phyloP scores from a whole-genome alignment of 23 tunicate species.

The Clavelina lepadiformis region DNA sequence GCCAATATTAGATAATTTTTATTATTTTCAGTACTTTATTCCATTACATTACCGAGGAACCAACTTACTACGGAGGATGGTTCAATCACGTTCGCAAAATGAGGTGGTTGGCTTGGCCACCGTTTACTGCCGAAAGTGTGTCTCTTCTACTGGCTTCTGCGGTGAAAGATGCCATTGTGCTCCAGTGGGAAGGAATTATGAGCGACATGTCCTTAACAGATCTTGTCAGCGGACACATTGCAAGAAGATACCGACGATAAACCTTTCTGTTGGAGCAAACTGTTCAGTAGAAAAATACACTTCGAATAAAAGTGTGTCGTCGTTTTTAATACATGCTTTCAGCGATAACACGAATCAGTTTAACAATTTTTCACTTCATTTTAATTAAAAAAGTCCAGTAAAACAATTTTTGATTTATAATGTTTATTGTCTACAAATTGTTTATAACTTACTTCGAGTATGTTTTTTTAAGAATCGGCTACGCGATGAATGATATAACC shows the following conservation, averaged over 20 bases:
- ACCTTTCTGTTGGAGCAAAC: background rate
- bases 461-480: too few relatives aligned
- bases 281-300: background rate
- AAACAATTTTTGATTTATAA: too few relatives aligned
- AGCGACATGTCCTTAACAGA: constrained; percentile 27
- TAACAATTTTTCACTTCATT: too few relatives aligned
- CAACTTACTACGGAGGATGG: constrained; percentile 16
- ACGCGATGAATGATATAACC: too few relatives aligned
- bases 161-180: constrained; percentile 19
- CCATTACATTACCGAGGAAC: constrained; percentile 34
- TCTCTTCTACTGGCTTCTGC: constrained; percentile 39
- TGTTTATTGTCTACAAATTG: too few relatives aligned
- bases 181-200: constrained; percentile 20
- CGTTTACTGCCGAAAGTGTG: constrained; percentile 28
- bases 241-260: constrained; percentile 26
- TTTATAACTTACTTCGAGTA: too few relatives aligned
- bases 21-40: constrained; percentile 39
- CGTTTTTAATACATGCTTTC: too few relatives aligned
- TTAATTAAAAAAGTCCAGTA: too few relatives aligned
- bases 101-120: constrained; percentile 55
- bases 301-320: too few relatives aligned
- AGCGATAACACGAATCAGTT: too few relatives aligned
- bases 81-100: constrained; percentile 23
- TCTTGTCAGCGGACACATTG: constrained; percentile 6
- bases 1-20: too few relatives aligned